These are phyloP conservation scores for Hirundo rustica DNA, from an alignment of 2,797 vertebrate genomes.

Conservation along the genomic window DNA sequence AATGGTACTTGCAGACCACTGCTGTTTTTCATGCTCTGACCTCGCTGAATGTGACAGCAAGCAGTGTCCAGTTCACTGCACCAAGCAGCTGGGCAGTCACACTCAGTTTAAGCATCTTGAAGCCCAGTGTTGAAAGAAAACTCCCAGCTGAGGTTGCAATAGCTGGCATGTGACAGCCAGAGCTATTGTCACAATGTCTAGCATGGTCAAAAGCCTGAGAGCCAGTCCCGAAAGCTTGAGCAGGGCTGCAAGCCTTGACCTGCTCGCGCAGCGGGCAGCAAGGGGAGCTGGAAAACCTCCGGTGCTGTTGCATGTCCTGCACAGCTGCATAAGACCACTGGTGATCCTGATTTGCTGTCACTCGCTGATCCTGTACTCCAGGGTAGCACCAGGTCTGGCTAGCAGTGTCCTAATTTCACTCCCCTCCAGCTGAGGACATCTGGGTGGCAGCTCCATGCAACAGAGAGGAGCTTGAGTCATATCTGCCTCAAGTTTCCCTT, in stretches of 20 bases:
- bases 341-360: neutral
- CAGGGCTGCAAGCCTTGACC: neutral
- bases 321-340: neutral
- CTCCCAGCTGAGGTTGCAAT: neutral
- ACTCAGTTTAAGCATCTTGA: neutral
- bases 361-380: rapidly evolving
- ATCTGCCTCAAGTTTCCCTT: neutral
- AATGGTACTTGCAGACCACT: neutral
- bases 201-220: neutral
- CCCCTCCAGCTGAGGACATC: neutral
- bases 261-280: neutral
- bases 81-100: neutral
- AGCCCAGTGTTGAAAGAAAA: neutral
- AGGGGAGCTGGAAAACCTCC: neutral
- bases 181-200: neutral
- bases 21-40: neutral
- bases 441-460: neutral
- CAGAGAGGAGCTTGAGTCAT: neutral
- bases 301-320: rapidly evolving
- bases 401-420: neutral
- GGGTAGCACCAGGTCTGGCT: neutral
- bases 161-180: neutral
- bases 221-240: neutral
- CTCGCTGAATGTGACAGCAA: neutral
- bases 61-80: neutral